Evolutionary conservation across 92 coral and sea anemone species (phyloP), one percentile per base, ranked within the genome.

Genomic region (Pocillopora meandrina): DNA sequence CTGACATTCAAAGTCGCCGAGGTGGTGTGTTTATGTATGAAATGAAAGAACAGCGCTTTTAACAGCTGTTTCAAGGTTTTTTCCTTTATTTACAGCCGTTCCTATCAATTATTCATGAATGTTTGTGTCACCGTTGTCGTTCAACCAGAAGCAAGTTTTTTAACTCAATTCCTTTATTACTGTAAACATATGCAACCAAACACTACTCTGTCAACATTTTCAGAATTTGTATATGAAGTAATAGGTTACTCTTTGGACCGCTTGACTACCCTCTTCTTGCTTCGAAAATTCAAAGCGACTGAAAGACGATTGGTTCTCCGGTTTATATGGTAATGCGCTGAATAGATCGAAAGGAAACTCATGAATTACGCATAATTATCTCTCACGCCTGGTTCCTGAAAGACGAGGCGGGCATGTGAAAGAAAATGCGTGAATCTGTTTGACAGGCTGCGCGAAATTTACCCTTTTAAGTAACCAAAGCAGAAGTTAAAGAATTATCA

Each of bases 331-430:
- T 56, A 26, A 82, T 82, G 49, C 17, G 36, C 42, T 81, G 42
- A 74, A 65, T 66, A 34, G 70, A 19, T 80, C 16, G 78, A 72
- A 10, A 71, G 84, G 1, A 11, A 47, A 9, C 86, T 82, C 79
- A 82, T 82, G 79, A 82, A 82, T 82, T 61, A 72, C 86, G 52
- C 79, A 82, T 61, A 59, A 82, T 42, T 42, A 52, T 26, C 19
- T 61, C 19, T 8, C 72, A 47, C 47, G 79, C 61, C 77, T 72
- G 65, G 79, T 61, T 61, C 56, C 20, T 47, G 33, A 14, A 67
- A 72, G 66, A 18, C 80, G 61, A 82, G 62, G 72, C 79, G 74
- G 33, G 33, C 67, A 65, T 68, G 55, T 56, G n/a, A 70, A 80
- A 67, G 56, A 69, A 62, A 12, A 19, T 57, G 31, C 20, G 71